phyloP scores from a whole-genome alignment of 2,797 vertebrate genomes.

The Lacerta viridis region DNA sequence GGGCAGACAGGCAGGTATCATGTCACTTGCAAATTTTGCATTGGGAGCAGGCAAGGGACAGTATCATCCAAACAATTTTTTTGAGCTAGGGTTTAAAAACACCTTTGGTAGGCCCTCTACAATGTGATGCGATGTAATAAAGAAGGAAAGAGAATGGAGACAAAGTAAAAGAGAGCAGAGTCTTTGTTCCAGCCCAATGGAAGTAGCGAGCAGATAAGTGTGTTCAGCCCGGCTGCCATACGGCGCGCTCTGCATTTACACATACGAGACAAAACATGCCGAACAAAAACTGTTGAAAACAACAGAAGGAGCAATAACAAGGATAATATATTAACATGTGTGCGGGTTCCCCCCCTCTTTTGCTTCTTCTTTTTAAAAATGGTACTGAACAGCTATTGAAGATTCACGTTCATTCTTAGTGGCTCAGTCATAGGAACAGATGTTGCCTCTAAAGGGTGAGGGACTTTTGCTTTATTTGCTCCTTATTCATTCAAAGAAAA shows the following conservation, averaged over 20 bases:
- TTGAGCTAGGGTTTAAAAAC: no score
- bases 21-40: no score
- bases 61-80: no score
- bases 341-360: background rate
- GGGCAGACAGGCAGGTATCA: no score
- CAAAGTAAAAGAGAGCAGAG: conserved; percentile 33
- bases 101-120: no score
- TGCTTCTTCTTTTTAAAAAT: conserved; percentile 23
- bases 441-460: background rate
- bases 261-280: conserved; percentile 40
- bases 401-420: conserved; percentile 37
- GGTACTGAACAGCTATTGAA: conserved; percentile 4
- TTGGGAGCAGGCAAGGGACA: no score
- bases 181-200: conserved; percentile 26
- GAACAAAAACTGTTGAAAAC: conserved; percentile 68
- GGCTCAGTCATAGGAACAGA: conserved; percentile 16
- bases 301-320: conserved; percentile 65
- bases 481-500: background rate
- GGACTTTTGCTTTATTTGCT: background rate
- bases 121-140: background rate
- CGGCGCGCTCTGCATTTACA: conserved; percentile 47
- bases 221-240: conserved; percentile 63
- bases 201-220: conserved; percentile 66
- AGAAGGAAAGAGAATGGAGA: conserved; percentile 36
- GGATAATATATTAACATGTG: conserved; percentile 38